A percentile compares a stretch with the other conserved stretches of the same genome.
Evolutionary conservation across 2,888 invertebrate genomes (phyloP).

Genomic region (Teleogryllus oceanicus): DNA sequence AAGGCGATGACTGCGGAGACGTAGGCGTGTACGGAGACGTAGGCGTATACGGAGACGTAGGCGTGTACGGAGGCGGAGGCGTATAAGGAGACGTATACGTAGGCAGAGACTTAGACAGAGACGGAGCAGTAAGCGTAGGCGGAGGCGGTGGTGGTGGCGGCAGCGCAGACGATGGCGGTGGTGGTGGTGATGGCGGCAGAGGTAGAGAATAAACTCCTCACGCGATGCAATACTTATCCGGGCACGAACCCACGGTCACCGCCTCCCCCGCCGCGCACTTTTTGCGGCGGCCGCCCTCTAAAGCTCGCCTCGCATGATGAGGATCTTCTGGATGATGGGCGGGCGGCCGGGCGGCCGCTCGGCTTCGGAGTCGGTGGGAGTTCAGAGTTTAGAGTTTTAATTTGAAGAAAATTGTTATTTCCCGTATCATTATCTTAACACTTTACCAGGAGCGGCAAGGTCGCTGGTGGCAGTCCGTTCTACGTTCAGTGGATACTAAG

Average conservation of each 20-base stretch:
- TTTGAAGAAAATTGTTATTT: slow-evolving; percentile 5
- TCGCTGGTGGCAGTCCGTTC: background rate
- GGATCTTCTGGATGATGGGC: background rate
- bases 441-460: background rate
- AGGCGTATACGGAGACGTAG: too few relatives aligned
- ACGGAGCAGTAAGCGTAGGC: background rate
- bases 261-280: background rate
- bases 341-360: background rate
- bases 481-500: background rate
- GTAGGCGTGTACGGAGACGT: too few relatives aligned
- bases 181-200: background rate
- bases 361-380: background rate
- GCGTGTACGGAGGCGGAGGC: too few relatives aligned
- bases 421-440: slow-evolving; percentile 18
- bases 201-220: background rate
- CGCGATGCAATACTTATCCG: background rate
- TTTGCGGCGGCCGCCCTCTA: background rate
- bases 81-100: too few relatives aligned
- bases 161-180: background rate
- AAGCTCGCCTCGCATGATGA: background rate
- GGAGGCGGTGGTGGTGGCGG: background rate
- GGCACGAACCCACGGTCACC: background rate
- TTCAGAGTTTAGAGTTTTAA: background rate
- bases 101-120: too few relatives aligned
- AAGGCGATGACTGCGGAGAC: too few relatives aligned